Percentiles rank a stretch among this genome's conserved stretches.
Conservation (phyloP, 2,888 invertebrate species). For the Leucania comma region DNA sequence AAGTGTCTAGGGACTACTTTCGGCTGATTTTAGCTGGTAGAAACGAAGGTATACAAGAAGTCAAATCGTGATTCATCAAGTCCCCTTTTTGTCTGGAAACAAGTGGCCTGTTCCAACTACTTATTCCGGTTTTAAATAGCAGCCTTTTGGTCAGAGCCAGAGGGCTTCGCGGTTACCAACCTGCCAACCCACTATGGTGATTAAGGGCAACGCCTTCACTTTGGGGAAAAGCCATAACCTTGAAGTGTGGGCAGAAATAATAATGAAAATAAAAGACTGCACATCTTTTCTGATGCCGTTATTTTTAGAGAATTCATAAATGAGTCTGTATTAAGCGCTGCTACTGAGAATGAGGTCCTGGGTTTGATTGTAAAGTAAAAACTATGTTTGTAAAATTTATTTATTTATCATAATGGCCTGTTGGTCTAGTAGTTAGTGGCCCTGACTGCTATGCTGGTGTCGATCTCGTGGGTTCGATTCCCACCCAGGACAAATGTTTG, state of each 20-base stretch:
- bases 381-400: too few relatives aligned
- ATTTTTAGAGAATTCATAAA: background rate
- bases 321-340: background rate
- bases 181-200: slow-evolving; percentile 11
- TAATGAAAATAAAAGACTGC: background rate
- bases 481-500: too few relatives aligned
- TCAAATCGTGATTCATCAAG: background rate
- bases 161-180: slow-evolving; percentile 21
- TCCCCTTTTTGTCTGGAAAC: background rate
- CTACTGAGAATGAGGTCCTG: background rate
- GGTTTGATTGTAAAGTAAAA: background rate
- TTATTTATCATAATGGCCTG: too few relatives aligned
- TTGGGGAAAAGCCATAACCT: slow-evolving; percentile 11
- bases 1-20: too few relatives aligned
- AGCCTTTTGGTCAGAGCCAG: background rate
- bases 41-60: background rate
- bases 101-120: background rate
- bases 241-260: background rate
- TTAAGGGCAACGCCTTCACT: slow-evolving; percentile 11
- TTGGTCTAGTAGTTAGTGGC: too few relatives aligned
- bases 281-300: background rate
- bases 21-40: too few relatives aligned
- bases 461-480: too few relatives aligned
- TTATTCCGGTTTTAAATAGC: slow-evolving; percentile 1
- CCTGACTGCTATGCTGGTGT: too few relatives aligned